phyloP scores from a whole-genome alignment of 30 jellyfish, hydroid and myxozoan species.

The Turritopsis rubra region DNA sequence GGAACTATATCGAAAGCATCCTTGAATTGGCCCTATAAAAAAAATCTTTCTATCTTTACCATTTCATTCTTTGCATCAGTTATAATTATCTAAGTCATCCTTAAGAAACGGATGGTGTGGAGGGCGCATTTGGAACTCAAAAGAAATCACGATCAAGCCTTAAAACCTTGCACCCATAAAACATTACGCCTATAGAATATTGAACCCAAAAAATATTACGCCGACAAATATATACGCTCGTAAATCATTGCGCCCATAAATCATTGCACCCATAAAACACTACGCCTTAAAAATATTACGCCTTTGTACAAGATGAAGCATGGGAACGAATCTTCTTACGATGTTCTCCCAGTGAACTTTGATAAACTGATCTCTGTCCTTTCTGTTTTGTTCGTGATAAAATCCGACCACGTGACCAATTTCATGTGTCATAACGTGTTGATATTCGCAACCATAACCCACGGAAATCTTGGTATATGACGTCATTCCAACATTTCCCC shows the following conservation, averaged over 20 bases:
- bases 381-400: conserved; percentile 75
- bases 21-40: conserved; percentile 50
- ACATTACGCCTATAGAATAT: too few species aligned
- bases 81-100: background rate
- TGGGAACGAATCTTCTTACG: conserved; percentile 32
- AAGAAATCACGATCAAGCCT: too few species aligned
- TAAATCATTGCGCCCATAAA: too few species aligned
- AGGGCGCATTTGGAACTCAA: too few species aligned
- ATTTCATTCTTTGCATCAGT: background rate
- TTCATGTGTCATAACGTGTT: conserved; percentile 84
- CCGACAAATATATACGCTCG: too few species aligned
- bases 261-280: too few species aligned
- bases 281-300: too few species aligned
- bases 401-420: conserved; percentile 78
- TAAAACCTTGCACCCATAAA: too few species aligned
- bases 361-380: conserved; percentile 68
- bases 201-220: too few species aligned
- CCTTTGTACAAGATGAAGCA: too few species aligned
- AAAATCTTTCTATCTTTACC: background rate
- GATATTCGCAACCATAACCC: conserved; percentile 78
- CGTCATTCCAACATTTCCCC: conserved; percentile 87
- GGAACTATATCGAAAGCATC: conserved; percentile 65
- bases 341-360: conserved; percentile 72
- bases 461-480: conserved; percentile 71
- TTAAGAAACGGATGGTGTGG: too few species aligned